phyloP scores from a whole-genome alignment of 2,888 invertebrate genomes.

The Lottia gigantea region DNA sequence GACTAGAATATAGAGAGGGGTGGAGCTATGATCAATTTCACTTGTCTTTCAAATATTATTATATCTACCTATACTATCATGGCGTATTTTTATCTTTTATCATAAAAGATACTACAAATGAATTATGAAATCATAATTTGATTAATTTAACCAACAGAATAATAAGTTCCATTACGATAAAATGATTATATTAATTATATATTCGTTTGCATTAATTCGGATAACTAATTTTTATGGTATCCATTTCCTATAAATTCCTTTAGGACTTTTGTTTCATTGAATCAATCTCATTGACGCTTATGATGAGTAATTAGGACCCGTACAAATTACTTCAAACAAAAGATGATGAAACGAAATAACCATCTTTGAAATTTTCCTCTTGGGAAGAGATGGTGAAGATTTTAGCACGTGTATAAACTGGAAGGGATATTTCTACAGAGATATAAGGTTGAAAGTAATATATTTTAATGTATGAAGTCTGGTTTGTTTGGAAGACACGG shows the following conservation, averaged over 20 bases:
- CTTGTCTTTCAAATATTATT: not conserved
- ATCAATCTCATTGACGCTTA: not conserved
- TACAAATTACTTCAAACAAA: not conserved
- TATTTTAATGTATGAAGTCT: conserved; percentile 6
- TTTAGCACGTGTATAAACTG: not conserved
- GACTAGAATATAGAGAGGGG: not conserved
- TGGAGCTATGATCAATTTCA: not conserved
- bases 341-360: conserved; percentile 4
- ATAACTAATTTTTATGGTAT: too few species aligned
- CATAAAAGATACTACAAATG: not conserved
- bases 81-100: not conserved
- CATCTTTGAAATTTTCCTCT: not conserved
- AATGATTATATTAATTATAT: too few species aligned
- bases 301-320: conserved; percentile 6
- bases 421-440: not conserved
- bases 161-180: too few species aligned
- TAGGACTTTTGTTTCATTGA: not conserved
- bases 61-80: not conserved
- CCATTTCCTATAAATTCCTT: not conserved
- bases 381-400: not conserved
- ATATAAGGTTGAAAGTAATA: not conserved
- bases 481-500: not conserved
- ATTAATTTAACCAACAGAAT: too few species aligned
- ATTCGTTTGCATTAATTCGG: too few species aligned
- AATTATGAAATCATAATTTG: too few species aligned